Base-by-base conservation (phyloP, 2,797 vertebrate species). In the Dipus sagitta region DNA sequence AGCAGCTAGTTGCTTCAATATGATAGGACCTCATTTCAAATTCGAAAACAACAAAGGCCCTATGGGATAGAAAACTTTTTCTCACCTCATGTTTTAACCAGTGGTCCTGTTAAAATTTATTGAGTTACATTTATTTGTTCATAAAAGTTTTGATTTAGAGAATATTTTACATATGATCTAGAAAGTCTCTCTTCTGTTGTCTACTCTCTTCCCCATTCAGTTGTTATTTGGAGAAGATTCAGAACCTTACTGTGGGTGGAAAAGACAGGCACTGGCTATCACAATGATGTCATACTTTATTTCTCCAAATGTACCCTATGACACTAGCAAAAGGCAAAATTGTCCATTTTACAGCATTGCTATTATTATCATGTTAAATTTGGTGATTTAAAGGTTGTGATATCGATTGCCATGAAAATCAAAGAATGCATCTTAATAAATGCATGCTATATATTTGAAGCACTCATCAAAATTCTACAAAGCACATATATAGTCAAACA, bases 1-100 rank as follows among this genome's bases (percentile, higher is more conserved):
- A 85, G 23, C 34, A 85, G 23, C 34, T 96, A 91, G 85, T 81
- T 84, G 52, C 68, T 86, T 72, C 30, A 64, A 58, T 91, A 86
- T 87, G 62, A 52, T 13, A 80, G 58, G 74, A 70, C 11, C 75
- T 93, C 30, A 88, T 90, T 94, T 93, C n/a, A 64, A 58, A 60
- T 76, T 60, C 0, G 68, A 87, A 94, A 94, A 88, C 9, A 84
- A 65, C 60, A 79, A 74, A 91, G 1, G 9, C 71, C 34, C 28
- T 70, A 60, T 42, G 78, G 26, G 13, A 47, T 9, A 68, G 42
- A 2, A 21, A 28, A 62, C 0, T 52, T 58, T 81, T 77, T 84
- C 34, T 18, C 80, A n/a, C 54, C 64, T 23, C 14, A 58, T 58
- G 54, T 83, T 93, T 84, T 74, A 70, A 26, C 75, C 47, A 60